Percentiles rank a stretch among this genome's conserved stretches.
These are phyloP conservation scores for Bibio marci DNA, from an alignment of 2,888 invertebrate species.

Conservation along the genomic window DNA sequence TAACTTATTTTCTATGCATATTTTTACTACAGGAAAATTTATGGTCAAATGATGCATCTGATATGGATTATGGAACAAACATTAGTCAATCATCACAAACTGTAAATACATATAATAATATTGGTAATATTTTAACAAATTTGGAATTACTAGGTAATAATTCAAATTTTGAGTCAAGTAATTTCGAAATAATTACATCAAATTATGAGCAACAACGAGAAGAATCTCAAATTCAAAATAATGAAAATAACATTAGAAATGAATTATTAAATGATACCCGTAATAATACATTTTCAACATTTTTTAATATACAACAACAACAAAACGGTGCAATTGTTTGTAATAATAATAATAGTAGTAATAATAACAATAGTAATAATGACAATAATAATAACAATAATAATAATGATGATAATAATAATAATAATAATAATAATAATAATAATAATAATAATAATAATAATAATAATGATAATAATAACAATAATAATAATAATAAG, in stretches of 20 bases:
- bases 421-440: too few species aligned
- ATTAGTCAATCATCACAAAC: background rate
- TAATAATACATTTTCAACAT: too few species aligned
- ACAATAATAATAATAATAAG: background rate
- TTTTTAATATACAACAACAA: too few species aligned
- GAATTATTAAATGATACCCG: too few species aligned
- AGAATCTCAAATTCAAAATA: background rate
- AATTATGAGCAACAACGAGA: conserved; percentile 7
- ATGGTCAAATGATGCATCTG: too few species aligned
- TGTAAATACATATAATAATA: conserved; percentile 22
- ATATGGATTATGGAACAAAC: too few species aligned
- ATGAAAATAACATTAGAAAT: background rate
- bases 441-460: too few species aligned
- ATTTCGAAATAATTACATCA: conserved; percentile 21
- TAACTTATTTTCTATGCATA: too few species aligned
- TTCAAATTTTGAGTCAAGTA: conserved; percentile 25
- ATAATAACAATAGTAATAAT: too few species aligned
- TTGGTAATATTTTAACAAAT: conserved; percentile 29
- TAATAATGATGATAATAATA: background rate
- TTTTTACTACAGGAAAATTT: too few species aligned
- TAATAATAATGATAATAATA: background rate
- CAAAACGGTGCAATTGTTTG: too few species aligned
- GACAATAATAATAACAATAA: background rate
- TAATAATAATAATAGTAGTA: too few species aligned
- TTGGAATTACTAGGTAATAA: conserved; percentile 26